These are phyloP conservation scores for Apostichopus japonicus DNA, from an alignment of 35 echinoderm and acorn worm genomes.

Conservation along the genomic window DNA sequence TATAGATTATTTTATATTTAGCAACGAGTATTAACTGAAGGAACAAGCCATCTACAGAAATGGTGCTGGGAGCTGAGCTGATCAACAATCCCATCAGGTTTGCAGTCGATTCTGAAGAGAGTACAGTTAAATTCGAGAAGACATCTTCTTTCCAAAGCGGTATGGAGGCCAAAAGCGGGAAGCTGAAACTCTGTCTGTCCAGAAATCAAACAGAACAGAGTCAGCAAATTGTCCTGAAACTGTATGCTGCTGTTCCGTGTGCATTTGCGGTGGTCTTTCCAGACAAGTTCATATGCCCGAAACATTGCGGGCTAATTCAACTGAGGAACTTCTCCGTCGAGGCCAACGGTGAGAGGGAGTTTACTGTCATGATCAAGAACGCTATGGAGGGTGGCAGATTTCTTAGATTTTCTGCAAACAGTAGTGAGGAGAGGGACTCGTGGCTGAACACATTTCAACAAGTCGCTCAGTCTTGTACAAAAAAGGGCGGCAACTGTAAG, in stretches of 20 bases:
- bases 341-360: not conserved
- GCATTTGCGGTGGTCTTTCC: slow-evolving; percentile 35
- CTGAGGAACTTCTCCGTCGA: slow-evolving; percentile 38
- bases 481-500: not conserved
- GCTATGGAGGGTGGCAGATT: slow-evolving; percentile 42
- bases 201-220: not conserved
- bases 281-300: slow-evolving; percentile 40
- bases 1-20: not conserved
- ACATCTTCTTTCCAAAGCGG: not conserved
- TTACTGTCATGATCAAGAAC: slow-evolving; percentile 30
- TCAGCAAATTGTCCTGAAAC: slow-evolving; percentile 34
- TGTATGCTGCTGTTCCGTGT: slow-evolving; percentile 34
- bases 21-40: not conserved
- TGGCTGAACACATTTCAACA: slow-evolving; percentile 24
- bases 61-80: slow-evolving; percentile 44
- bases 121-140: not conserved
- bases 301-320: slow-evolving; percentile 38
- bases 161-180: slow-evolving; percentile 42
- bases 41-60: not conserved
- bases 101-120: not conserved
- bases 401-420: slow-evolving; percentile 26
- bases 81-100: not conserved
- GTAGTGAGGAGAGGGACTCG: slow-evolving; percentile 23
- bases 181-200: slow-evolving; percentile 33
- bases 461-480: not conserved